Evolutionary conservation across 2,797 vertebrate species (phyloP).

Genomic region (Enteromius afrohamiltoni): DNA sequence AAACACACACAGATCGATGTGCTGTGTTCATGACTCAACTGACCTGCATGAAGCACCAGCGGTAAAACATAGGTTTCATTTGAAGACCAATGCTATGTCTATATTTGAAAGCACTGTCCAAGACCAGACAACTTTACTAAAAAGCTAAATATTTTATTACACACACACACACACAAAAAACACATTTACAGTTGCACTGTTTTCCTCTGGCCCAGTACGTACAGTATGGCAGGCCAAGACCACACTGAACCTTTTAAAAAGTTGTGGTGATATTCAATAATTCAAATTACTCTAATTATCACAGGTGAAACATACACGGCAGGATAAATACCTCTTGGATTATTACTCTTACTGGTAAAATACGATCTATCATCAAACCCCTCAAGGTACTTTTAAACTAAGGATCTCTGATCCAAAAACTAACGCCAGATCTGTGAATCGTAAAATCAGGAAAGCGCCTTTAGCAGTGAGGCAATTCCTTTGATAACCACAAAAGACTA

Average conservation of each 20-base stretch:
- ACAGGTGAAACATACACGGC: conserved; percentile 17
- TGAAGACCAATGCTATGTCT: neutral
- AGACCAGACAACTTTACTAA: neutral
- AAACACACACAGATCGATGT: conserved; percentile 41
- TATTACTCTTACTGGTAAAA: conserved; percentile 43
- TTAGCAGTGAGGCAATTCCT: conserved; percentile 67
- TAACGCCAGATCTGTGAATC: conserved; percentile 3
- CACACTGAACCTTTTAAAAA: conserved; percentile 22
- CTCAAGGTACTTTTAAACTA: conserved; percentile 57
- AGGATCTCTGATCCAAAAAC: conserved; percentile 23
- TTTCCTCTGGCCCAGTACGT: no score
- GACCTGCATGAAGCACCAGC: neutral
- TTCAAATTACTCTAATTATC: conserved; percentile 24
- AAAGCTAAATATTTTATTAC: neutral
- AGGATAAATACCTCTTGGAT: conserved; percentile 35
- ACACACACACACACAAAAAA: neutral
- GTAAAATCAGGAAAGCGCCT: conserved; percentile 50
- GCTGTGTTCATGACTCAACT: conserved; percentile 32
- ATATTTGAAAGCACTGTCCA: conserved; percentile 4
- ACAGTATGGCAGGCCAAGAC: neutral
- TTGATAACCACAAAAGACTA: conserved; percentile 45
- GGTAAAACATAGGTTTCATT: neutral
- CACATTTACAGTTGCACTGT: no score
- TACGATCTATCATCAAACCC: conserved; percentile 70
- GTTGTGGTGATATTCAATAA: neutral